Conservation (phyloP, 2,888 invertebrate genomes). For the Eilema sororculum region DNA sequence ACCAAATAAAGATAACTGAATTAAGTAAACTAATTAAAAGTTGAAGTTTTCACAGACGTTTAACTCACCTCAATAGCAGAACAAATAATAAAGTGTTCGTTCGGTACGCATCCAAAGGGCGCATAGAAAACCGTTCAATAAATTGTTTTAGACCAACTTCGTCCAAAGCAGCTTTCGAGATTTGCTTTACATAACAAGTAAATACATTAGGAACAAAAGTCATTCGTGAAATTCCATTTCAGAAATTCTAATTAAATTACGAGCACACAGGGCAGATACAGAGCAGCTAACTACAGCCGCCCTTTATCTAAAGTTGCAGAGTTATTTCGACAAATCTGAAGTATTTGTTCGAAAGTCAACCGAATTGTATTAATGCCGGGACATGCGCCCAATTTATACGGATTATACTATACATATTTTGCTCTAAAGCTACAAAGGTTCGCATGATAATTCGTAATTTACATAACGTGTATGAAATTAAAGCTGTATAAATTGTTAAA, state of each 20-base stretch:
- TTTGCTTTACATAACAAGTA: constrained; percentile 63
- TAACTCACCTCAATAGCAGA: constrained; percentile 2
- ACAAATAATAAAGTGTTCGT: constrained; percentile 5
- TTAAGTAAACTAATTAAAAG: constrained; percentile 2
- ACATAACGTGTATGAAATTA: constrained; percentile 30
- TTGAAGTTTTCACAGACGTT: not conserved
- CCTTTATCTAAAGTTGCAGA: constrained; percentile 76
- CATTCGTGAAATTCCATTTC: constrained; percentile 74
- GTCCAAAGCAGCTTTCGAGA: constrained; percentile 54
- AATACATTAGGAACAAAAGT: constrained; percentile 71
- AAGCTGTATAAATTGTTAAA: constrained; percentile 18
- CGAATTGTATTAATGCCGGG: constrained; percentile 60
- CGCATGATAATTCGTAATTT: constrained; percentile 38
- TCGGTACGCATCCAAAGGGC: constrained; percentile 9
- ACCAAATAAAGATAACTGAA: not conserved
- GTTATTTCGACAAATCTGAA: constrained; percentile 77
- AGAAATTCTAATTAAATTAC: constrained; percentile 80
- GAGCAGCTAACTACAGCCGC: constrained; percentile 63
- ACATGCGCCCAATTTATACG: constrained; percentile 61
- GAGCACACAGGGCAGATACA: constrained; percentile 64
- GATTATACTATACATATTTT: constrained; percentile 61
- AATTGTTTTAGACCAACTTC: constrained; percentile 59
- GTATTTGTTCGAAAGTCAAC: constrained; percentile 70
- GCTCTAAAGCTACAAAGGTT: constrained; percentile 42
- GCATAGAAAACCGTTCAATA: constrained; percentile 49